Evolutionary conservation across 2,797 vertebrate genomes (phyloP), one percentile per base, ranked within the genome.

Genomic region (Anniella stebbinsi): DNA sequence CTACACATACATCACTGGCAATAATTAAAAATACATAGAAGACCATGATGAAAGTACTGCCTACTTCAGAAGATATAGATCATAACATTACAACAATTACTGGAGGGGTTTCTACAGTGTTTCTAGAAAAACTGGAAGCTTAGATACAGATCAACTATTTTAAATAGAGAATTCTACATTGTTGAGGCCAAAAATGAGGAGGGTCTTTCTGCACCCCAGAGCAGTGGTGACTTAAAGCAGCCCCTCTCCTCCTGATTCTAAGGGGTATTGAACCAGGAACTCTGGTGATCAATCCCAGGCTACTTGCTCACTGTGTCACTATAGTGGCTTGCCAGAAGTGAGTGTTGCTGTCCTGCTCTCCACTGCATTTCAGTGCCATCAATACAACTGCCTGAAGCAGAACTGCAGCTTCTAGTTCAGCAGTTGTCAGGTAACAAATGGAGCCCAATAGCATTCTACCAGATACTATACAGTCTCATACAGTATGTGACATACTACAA

Each of bases 11-110:
- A 78, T 54, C 82, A 69, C 41, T 90, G 45, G 28, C 25, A 72
- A 76, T 67, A 87, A 90, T 75, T 87, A 90, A 86, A 67, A 86
- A 81, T 48, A 63, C 69, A 41, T 11, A 33, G 33, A 41, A 84
- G 63, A 57, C 60, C 67, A 88, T 38, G 9, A 75, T 10, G 10
- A 63, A 73, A 88, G 87, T 30, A 80, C 25, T 51, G 45, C 69
- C 41, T 38, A 70, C 45, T 15, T 48, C 38, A 41, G 33, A 73
- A 23, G 57, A 63, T 3, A 4, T 17, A 48, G 33, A 63, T 41
- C 36, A 33, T 17, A 80, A 75, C 10, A 51, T 10, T 60, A 8
- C 28, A 60, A 45, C 33, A 9, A 54, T 69, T 80, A 23, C 10
- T 67, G 45, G 60, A 72, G 30, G 21, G 13, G 21, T 51, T 57